Evolutionary conservation across 2,797 vertebrate genomes (phyloP).

Genomic region (Rhinogobio ventralis): DNA sequence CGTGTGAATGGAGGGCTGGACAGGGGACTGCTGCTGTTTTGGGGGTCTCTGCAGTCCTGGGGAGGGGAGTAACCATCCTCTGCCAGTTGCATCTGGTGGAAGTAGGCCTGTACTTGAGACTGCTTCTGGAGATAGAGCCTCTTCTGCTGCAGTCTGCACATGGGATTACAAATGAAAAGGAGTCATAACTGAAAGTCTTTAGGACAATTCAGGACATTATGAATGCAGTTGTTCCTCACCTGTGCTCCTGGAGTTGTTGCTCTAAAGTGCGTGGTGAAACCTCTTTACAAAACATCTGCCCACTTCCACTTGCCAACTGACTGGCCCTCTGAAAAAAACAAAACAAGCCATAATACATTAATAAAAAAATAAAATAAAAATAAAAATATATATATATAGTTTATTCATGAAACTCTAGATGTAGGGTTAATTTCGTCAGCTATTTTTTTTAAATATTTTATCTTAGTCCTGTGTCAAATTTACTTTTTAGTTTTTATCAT

Average conservation of each 20-base stretch:
- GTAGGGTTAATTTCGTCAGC: too few relatives aligned
- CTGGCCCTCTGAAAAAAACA: slow-evolving; percentile 79
- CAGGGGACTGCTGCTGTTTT: slow-evolving; percentile 65
- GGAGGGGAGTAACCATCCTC: slow-evolving; percentile 81
- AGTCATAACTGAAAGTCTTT: background rate
- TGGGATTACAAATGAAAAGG: slow-evolving; percentile 10
- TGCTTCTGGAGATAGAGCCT: slow-evolving; percentile 95
- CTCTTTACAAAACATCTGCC: slow-evolving; percentile 95
- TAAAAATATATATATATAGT: background rate
- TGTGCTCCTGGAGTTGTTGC: slow-evolving; percentile 97
- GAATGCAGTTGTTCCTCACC: slow-evolving; percentile 72
- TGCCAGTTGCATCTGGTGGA: slow-evolving; percentile 97
- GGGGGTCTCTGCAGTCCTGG: slow-evolving; percentile 77
- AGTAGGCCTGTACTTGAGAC: slow-evolving; percentile 92
- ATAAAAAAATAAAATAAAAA: too few relatives aligned
- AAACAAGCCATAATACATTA: slow-evolving; percentile 8
- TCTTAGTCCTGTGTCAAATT: too few relatives aligned
- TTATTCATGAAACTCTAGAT: background rate
- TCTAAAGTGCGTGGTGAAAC: slow-evolving; percentile 88
- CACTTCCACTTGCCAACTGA: slow-evolving; percentile 88
- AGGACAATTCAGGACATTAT: background rate
- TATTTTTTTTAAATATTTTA: too few relatives aligned
- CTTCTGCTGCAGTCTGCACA: slow-evolving; percentile 92
- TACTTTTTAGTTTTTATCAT: too few relatives aligned
- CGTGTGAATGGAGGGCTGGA: slow-evolving; percentile 46